Percentiles rank a stretch among this genome's conserved stretches.
These are phyloP conservation scores for Platypus cylindrus DNA, from an alignment of 2,888 invertebrate species.

Conservation along the genomic window DNA sequence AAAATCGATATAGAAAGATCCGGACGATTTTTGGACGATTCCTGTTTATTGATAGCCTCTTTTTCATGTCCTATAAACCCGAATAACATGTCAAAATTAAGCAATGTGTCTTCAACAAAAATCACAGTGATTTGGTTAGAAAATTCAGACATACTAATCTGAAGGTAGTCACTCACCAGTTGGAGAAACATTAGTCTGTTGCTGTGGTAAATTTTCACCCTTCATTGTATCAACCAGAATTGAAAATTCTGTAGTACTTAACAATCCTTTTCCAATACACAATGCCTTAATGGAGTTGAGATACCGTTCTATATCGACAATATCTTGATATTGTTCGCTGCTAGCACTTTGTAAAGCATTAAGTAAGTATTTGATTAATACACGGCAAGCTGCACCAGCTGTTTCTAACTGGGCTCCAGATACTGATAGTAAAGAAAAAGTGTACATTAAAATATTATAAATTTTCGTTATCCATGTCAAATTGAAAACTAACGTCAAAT, in stretches of 20 bases:
- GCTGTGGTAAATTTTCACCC: slow-evolving; percentile 45
- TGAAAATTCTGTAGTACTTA: slow-evolving; percentile 63
- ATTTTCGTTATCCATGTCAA: too few species aligned
- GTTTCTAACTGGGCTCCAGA: slow-evolving; percentile 53
- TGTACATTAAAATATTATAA: neutral
- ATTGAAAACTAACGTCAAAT: too few species aligned
- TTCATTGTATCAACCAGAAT: slow-evolving; percentile 67
- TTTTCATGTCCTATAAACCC: slow-evolving; percentile 36
- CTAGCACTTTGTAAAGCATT: slow-evolving; percentile 27
- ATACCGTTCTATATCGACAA: slow-evolving; percentile 41
- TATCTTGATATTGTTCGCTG: slow-evolving; percentile 28
- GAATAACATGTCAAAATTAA: too few species aligned
- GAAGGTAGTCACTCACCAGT: slow-evolving; percentile 8
- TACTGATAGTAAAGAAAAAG: slow-evolving; percentile 38
- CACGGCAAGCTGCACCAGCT: slow-evolving; percentile 54
- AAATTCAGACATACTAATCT: too few species aligned
- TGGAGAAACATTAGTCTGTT: slow-evolving; percentile 17
- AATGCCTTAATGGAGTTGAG: slow-evolving; percentile 56
- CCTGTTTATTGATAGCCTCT: slow-evolving; percentile 38
- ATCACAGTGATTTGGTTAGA: too few species aligned
- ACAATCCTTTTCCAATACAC: slow-evolving; percentile 55
- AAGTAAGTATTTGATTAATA: slow-evolving; percentile 53
- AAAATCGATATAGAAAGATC: slow-evolving; percentile 60
- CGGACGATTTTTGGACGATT: slow-evolving; percentile 48
- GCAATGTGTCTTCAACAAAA: too few species aligned